phyloP scores from a whole-genome alignment of 2,888 invertebrate species.

The Diogma glabrata region DNA sequence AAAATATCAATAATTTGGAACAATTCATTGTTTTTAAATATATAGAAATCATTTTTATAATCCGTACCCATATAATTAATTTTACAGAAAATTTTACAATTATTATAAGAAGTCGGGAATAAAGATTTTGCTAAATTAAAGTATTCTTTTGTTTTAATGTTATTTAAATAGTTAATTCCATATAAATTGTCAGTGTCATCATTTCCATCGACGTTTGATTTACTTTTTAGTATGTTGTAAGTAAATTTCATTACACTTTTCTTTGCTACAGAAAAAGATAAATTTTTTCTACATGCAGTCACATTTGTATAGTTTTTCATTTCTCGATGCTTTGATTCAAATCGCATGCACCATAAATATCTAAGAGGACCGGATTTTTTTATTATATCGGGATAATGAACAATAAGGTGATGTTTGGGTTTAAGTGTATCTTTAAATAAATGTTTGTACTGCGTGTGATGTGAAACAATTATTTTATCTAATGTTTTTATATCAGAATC shows the following conservation, averaged over 20 bases:
- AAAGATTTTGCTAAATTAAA: too few relatives aligned
- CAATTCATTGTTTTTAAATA: too few relatives aligned
- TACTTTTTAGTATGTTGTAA: neutral
- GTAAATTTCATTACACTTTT: neutral
- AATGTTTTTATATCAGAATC: neutral
- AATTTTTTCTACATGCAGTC: slow-evolving; percentile 13
- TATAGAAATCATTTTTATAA: too few relatives aligned
- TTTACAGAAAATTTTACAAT: too few relatives aligned
- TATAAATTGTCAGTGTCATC: too few relatives aligned
- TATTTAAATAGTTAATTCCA: too few relatives aligned
- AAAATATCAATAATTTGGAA: too few relatives aligned
- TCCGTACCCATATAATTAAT: too few relatives aligned
- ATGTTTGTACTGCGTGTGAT: too few relatives aligned
- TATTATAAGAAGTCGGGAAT: too few relatives aligned
- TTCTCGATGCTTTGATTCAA: slow-evolving; percentile 14
- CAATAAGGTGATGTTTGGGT: slow-evolving; percentile 15
- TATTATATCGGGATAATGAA: slow-evolving; percentile 14
- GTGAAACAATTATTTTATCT: neutral
- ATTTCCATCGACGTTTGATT: too few relatives aligned
- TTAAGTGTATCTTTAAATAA: slow-evolving; percentile 15
- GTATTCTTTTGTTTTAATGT: too few relatives aligned
- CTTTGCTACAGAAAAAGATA: slow-evolving; percentile 8
- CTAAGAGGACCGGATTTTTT: slow-evolving; percentile 12
- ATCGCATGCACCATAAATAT: slow-evolving; percentile 15
- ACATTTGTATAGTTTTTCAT: slow-evolving; percentile 14